phyloP scores from a whole-genome alignment of 2,113 vertebrate genomes.

The Sebastes fasciatus region DNA sequence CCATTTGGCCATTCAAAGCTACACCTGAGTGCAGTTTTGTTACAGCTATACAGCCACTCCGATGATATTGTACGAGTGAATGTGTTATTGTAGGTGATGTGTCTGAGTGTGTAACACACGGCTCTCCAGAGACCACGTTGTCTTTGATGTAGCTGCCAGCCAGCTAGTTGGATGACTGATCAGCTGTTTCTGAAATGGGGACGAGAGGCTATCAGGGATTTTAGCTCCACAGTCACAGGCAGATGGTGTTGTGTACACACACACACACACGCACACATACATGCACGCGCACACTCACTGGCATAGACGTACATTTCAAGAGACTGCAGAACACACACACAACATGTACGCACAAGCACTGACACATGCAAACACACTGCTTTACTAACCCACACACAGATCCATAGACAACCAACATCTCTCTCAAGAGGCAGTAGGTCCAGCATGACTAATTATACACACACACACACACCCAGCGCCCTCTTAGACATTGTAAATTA shows the following conservation, averaged over 20 bases:
- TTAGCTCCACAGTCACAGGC: constrained; percentile 70
- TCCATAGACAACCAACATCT: constrained; percentile 44
- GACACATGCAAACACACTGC: constrained; percentile 15
- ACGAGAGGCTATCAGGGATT: constrained; percentile 73
- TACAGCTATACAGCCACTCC: constrained; percentile 20
- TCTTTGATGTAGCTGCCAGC: constrained; percentile 78
- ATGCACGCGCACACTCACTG: neutral
- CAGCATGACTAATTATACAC: constrained; percentile 60
- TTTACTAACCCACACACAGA: constrained; percentile 19
- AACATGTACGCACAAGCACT: constrained; percentile 28
- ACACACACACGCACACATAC: constrained; percentile 43
- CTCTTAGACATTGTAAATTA: constrained; percentile 74
- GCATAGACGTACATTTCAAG: constrained; percentile 37
- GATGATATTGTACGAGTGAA: constrained; percentile 42
- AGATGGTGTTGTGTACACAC: constrained; percentile 78
- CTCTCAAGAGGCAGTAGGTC: constrained; percentile 52
- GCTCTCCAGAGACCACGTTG: constrained; percentile 69
- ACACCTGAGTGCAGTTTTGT: constrained; percentile 12
- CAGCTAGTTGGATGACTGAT: constrained; percentile 76
- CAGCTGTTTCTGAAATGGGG: constrained; percentile 77
- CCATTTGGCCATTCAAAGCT: constrained; percentile 9
- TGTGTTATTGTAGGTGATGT: constrained; percentile 56
- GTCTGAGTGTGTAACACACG: constrained; percentile 54
- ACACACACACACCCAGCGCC: constrained; percentile 2
- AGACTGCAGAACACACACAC: constrained; percentile 41